These are phyloP conservation scores for Sciurus niger DNA, from an alignment of 2,113 vertebrate species.

Conservation along the genomic window DNA sequence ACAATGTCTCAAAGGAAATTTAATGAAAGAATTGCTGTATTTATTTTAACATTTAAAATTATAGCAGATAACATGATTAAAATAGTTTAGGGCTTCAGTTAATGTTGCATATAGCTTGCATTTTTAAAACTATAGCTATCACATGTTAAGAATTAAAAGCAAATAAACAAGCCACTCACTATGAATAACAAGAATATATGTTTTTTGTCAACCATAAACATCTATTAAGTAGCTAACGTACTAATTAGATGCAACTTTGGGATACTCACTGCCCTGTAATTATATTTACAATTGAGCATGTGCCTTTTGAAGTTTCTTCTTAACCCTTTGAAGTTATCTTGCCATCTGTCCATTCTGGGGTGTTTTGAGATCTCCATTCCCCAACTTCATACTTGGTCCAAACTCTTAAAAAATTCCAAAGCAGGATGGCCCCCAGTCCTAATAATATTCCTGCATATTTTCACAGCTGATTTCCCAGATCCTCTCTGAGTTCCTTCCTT, in stretches of 20 bases:
- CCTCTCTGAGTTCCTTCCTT: neutral
- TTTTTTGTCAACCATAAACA: neutral
- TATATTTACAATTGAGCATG: neutral
- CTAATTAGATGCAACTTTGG: constrained; percentile 30
- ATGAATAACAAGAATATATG: constrained; percentile 15
- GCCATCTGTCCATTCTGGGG: neutral
- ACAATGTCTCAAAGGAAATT: neutral
- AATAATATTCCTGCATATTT: neutral
- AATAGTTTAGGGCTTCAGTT: neutral
- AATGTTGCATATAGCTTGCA: neutral
- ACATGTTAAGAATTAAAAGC: constrained; percentile 28
- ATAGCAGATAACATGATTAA: neutral
- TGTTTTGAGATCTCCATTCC: neutral
- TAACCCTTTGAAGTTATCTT: neutral
- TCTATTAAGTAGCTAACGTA: constrained; percentile 36
- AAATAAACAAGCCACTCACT: neutral
- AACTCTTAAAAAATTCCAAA: constrained; percentile 31
- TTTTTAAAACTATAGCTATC: constrained; percentile 23
- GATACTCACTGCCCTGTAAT: constrained; percentile 46
- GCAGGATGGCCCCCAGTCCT: neutral
- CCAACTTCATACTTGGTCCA: neutral
- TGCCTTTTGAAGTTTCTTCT: constrained; percentile 31
- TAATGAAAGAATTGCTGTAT: neutral
- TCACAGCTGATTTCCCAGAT: neutral
- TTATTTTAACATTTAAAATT: constrained; percentile 9